Evolutionary conservation across 2,797 vertebrate species (phyloP), one percentile per base, ranked within the genome.

Genomic region (Arnoldichthys spilopterus): DNA sequence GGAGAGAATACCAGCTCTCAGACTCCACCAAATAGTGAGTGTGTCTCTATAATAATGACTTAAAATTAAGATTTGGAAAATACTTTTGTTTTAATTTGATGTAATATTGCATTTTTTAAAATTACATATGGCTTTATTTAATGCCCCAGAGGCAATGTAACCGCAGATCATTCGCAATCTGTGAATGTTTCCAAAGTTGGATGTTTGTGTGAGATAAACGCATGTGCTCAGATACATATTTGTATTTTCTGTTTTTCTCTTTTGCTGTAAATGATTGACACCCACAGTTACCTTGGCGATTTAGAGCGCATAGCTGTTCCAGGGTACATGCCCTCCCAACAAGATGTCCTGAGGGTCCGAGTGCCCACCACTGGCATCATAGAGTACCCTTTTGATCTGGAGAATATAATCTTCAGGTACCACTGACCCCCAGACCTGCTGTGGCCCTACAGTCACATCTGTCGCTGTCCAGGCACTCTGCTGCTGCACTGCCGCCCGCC

Each of bases 11-110:
- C 90, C 98, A 99, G 89, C 96, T 99, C 77, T 99, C 98, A 0
- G 98, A 99, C 91, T 99, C 98, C 0, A 96, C 98, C 90, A 99
- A 99, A 94, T 99, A 99, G 98, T 99, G 92, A 89, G 98, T 75
- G 20, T 79, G 15, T 28, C 16, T 22, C 11, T n/a, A n/a, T n/a
- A n/a, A n/a, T n/a, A n/a, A n/a, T n/a, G n/a, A n/a, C n/a, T n/a
- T n/a, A n/a, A n/a, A n/a, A n/a, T n/a, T n/a, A n/a, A n/a, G n/a
- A n/a, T n/a, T n/a, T n/a, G n/a, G n/a, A n/a, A n/a, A n/a, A n/a
- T n/a, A n/a, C n/a, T 9, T 51, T 11, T 67, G 22, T 24, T 68
- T 59, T 45, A 18, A 59, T 59, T 28, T 34, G 24, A 28, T 49
- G 26, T 34, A 22, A 3, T 24, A 24, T 45, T 40, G 37, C 12